A percentile compares a stretch with the other conserved stretches of the same genome.
phyloP scores from a whole-genome alignment of 64 coral and sea anemone species.

The Dendrophyllia cribrosa region DNA sequence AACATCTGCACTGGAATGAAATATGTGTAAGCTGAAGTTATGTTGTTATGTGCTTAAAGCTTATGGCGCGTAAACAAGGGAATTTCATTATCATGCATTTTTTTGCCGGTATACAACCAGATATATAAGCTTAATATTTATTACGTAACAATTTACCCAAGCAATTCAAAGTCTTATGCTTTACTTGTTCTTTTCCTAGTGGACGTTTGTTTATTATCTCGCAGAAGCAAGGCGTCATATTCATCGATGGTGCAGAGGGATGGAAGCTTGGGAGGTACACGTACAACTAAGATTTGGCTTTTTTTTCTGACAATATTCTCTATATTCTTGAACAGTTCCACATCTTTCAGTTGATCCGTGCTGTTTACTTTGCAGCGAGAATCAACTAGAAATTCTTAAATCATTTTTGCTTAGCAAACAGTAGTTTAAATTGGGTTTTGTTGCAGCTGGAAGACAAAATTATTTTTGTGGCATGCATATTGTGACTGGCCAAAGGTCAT shows the following conservation, averaged over 20 bases:
- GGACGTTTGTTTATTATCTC: conserved; percentile 96
- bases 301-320: neutral
- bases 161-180: neutral
- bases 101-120: neutral
- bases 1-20: conserved; percentile 99
- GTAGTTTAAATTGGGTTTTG: neutral
- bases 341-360: neutral
- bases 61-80: neutral
- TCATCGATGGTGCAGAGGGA: conserved; percentile 94
- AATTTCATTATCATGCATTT: neutral
- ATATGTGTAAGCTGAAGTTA: conserved; percentile 86
- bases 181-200: conserved; percentile 61
- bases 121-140: neutral
- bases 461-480: neutral
- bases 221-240: conserved; percentile 97
- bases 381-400: neutral
- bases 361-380: neutral
- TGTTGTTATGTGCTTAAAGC: neutral
- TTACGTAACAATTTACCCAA: too few relatives aligned
- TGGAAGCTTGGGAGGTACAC: conserved; percentile 98
- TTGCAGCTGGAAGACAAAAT: neutral
- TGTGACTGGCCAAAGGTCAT: neutral
- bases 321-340: neutral
- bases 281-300: conserved; percentile 2
- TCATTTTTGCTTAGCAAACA: neutral